Evolutionary conservation across 2,888 invertebrate genomes (phyloP).

Genomic region (Masnerella sp.): DNA sequence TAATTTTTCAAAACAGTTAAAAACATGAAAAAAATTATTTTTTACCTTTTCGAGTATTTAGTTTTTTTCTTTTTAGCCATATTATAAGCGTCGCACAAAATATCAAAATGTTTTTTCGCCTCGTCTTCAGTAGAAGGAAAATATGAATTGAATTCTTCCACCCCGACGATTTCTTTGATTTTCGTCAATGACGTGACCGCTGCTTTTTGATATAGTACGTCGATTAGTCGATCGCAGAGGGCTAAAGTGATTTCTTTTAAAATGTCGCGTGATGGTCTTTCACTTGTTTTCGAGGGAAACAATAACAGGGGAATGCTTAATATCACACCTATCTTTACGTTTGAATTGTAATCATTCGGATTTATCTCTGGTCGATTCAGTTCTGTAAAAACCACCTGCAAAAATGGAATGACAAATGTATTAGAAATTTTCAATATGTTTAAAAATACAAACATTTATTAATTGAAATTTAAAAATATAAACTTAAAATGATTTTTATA

Average conservation of each 20-base stretch:
- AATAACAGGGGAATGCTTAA: constrained; percentile 75
- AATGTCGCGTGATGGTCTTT: constrained; percentile 65
- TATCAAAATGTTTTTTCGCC: constrained; percentile 80
- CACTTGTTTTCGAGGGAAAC: constrained; percentile 70
- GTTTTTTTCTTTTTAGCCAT: constrained; percentile 35
- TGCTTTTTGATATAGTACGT: constrained; percentile 81
- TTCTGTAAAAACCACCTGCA: constrained; percentile 68
- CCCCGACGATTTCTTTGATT: constrained; percentile 84
- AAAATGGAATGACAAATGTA: too few relatives aligned
- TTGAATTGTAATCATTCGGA: constrained; percentile 74
- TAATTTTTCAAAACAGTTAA: too few relatives aligned
- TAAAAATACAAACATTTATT: too few relatives aligned
- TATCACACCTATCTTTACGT: constrained; percentile 75
- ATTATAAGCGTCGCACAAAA: constrained; percentile 82
- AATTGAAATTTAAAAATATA: too few relatives aligned
- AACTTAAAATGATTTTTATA: too few relatives aligned
- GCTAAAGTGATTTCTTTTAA: constrained; percentile 72
- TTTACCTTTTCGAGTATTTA: not conserved
- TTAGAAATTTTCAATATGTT: too few relatives aligned
- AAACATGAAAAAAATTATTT: too few relatives aligned
- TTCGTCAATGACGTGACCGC: constrained; percentile 84
- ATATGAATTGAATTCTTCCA: constrained; percentile 82
- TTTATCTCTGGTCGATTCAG: constrained; percentile 66
- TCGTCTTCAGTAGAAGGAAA: constrained; percentile 77
- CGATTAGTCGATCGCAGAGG: constrained; percentile 77